Percentiles rank a stretch among this genome's conserved stretches.
These are phyloP conservation scores for Leucophenga varia DNA, from an alignment of 1,140 invertebrate genomes.

Conservation along the genomic window DNA sequence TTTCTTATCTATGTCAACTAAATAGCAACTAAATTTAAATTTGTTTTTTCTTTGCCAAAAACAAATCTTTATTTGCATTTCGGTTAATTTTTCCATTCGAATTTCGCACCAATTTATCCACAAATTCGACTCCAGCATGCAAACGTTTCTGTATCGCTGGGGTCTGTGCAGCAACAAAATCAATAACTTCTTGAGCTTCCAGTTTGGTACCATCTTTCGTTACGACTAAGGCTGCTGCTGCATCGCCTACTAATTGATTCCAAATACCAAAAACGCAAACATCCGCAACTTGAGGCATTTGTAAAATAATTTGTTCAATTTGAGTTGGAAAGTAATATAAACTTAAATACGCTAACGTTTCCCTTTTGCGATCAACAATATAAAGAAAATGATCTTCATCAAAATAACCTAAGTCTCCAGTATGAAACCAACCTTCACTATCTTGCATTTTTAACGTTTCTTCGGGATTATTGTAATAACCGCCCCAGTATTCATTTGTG, in stretches of 20 bases:
- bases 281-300: slow-evolving; percentile 33
- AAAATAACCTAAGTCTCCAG: slow-evolving; percentile 66
- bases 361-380: slow-evolving; percentile 66
- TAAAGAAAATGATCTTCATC: slow-evolving; percentile 60
- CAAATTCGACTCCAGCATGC: slow-evolving; percentile 53
- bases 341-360: slow-evolving; percentile 58
- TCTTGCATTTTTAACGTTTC: slow-evolving; percentile 27
- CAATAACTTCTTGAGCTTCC: slow-evolving; percentile 31
- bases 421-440: slow-evolving; percentile 63
- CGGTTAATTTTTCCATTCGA: slow-evolving; percentile 42
- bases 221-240: slow-evolving; percentile 36
- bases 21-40: too few species aligned
- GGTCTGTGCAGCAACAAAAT: slow-evolving; percentile 23
- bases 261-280: slow-evolving; percentile 45
- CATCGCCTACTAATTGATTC: slow-evolving; percentile 27
- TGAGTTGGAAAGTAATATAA: slow-evolving; percentile 48
- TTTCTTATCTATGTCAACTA: too few species aligned
- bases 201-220: slow-evolving; percentile 21
- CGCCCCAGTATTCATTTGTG: slow-evolving; percentile 28
- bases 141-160: slow-evolving; percentile 43
- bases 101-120: slow-evolving; percentile 50
- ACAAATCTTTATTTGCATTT: slow-evolving; percentile 27
- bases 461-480: slow-evolving; percentile 36
- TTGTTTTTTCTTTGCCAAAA: too few species aligned
- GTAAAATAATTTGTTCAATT: slow-evolving; percentile 28